Percentiles rank a stretch among this genome's conserved stretches.
These are phyloP conservation scores for Monoplex corrugatus DNA, from an alignment of 2,888 invertebrate genomes.

Conservation along the genomic window DNA sequence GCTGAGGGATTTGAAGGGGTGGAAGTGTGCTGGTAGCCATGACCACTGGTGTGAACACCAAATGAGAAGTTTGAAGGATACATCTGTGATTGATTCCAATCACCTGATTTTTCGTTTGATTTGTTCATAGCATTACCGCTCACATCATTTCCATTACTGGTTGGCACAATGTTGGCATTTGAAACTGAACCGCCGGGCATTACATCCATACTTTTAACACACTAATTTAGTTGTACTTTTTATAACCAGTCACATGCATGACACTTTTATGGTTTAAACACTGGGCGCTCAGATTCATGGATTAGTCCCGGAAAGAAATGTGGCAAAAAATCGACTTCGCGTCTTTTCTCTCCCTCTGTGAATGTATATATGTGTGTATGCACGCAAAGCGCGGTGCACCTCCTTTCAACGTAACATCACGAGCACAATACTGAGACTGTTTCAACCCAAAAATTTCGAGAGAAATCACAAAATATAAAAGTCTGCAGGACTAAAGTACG, in stretches of 20 bases:
- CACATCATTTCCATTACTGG: constrained; percentile 41
- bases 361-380: too few species aligned
- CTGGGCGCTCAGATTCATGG: too few species aligned
- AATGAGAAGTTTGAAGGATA: constrained; percentile 46
- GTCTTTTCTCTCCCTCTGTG: too few species aligned
- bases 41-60: constrained; percentile 39
- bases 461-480: background rate
- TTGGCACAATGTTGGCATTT: constrained; percentile 33
- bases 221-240: background rate
- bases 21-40: constrained; percentile 45
- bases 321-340: too few species aligned
- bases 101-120: constrained; percentile 42
- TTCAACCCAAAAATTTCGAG: background rate
- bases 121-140: constrained; percentile 41
- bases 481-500: background rate
- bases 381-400: background rate
- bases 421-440: background rate
- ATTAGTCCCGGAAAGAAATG: too few species aligned
- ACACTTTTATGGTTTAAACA: too few species aligned
- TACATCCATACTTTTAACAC: constrained; percentile 42
- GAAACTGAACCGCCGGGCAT: constrained; percentile 40
- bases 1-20: constrained; percentile 4
- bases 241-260: too few species aligned
- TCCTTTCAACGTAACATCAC: constrained; percentile 31
- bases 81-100: constrained; percentile 47